Conservation (phyloP, 2,888 invertebrate genomes). For the Rosalia funebris region DNA sequence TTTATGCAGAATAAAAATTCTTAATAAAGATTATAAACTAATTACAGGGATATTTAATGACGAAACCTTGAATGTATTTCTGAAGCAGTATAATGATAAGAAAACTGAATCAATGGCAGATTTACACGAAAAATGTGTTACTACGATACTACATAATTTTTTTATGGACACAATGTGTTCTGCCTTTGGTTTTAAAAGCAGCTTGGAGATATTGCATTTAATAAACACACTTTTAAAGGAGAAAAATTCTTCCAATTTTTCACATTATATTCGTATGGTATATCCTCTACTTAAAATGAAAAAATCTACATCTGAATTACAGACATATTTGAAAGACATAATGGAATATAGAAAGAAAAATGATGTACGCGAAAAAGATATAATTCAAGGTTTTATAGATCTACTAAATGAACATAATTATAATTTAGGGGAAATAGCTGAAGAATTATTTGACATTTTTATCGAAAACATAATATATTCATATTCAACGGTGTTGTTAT, state of each 20-base stretch:
- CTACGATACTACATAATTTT: conserved; percentile 22
- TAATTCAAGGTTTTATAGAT: conserved; percentile 38
- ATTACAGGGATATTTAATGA: conserved; percentile 24
- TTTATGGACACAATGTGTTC: conserved; percentile 34
- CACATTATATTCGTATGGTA: conserved; percentile 32
- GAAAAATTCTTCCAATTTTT: conserved; percentile 29
- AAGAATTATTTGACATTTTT: conserved; percentile 39
- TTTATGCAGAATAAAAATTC: conserved; percentile 10
- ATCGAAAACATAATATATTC: conserved; percentile 34
- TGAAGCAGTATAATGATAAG: conserved; percentile 26
- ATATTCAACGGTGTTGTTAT: conserved; percentile 37
- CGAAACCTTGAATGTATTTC: conserved; percentile 21
- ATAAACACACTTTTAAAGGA: conserved; percentile 29
- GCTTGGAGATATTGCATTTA: conserved; percentile 29
- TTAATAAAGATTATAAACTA: conserved; percentile 11
- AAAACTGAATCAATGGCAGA: conserved; percentile 22
- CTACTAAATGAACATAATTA: conserved; percentile 26
- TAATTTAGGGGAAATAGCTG: conserved; percentile 25
- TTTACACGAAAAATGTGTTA: conserved; percentile 16
- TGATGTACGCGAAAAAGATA: conserved; percentile 37
- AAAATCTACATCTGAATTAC: conserved; percentile 19
- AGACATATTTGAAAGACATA: conserved; percentile 25
- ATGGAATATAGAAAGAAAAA: conserved; percentile 41
- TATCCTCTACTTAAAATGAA: conserved; percentile 29
- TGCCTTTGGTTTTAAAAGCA: conserved; percentile 35